A percentile compares a stretch with the other conserved stretches of the same genome.
phyloP scores from a whole-genome alignment of 2,113 vertebrate species.

The Eudyptes chrysolophus region DNA sequence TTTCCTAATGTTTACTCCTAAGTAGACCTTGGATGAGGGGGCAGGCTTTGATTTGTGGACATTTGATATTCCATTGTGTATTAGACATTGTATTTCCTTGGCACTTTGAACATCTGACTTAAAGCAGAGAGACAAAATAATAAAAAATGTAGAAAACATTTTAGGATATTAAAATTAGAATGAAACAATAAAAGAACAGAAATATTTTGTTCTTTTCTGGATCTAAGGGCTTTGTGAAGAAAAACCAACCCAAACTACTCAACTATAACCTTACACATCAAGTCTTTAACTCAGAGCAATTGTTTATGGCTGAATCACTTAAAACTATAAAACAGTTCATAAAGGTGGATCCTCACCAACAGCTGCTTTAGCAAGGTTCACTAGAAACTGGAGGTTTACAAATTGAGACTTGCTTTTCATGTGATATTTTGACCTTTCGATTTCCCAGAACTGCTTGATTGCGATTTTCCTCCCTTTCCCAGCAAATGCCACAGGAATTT shows the following conservation, averaged over 20 bases:
- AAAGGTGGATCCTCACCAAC: background rate
- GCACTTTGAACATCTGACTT: background rate
- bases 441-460: background rate
- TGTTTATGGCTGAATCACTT: background rate
- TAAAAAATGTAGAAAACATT: background rate
- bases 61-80: background rate
- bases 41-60: conserved; percentile 18
- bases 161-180: background rate
- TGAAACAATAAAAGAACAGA: background rate
- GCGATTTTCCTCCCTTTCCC: background rate
- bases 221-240: background rate
- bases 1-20: background rate
- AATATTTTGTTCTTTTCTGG: background rate
- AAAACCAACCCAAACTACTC: background rate
- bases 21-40: background rate
- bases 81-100: background rate
- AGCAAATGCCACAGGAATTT: background rate
- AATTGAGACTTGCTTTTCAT: background rate
- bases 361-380: background rate
- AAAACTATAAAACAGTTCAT: background rate
- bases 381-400: background rate
- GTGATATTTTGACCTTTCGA: background rate
- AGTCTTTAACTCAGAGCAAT: background rate
- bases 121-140: background rate
- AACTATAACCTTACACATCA: background rate